Conservation (phyloP, 2,113 vertebrate genomes). For the Triplophysa tibetana region DNA sequence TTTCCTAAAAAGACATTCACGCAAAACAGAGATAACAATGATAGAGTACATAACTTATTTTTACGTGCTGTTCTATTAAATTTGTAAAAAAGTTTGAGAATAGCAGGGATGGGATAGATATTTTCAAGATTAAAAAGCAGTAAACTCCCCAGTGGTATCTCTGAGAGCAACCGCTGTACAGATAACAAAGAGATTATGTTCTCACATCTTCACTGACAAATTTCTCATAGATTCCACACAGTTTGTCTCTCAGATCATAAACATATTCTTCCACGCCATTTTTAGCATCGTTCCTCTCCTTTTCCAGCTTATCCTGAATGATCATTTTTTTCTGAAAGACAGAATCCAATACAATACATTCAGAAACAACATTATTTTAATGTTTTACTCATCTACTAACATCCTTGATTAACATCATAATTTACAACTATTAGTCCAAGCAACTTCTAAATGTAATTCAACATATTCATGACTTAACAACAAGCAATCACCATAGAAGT, state of each 20-base stretch:
- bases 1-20: constrained; percentile 68
- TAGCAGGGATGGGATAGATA: background rate
- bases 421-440: background rate
- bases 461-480: background rate
- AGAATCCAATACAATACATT: constrained; percentile 2
- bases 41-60: background rate
- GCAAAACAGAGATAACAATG: background rate
- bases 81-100: background rate
- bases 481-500: background rate
- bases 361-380: background rate
- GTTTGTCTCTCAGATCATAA: constrained; percentile 90
- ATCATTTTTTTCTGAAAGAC: constrained; percentile 87
- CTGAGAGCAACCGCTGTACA: background rate
- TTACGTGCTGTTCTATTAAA: background rate
- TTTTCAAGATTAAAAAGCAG: background rate
- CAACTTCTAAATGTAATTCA: background rate
- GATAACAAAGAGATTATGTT: constrained; percentile 23
- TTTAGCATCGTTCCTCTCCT: constrained; percentile 93
- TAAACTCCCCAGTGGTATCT: background rate
- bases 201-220: constrained; percentile 87
- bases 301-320: constrained; percentile 92
- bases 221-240: constrained; percentile 85
- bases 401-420: background rate
- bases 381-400: background rate
- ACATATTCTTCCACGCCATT: constrained; percentile 96